Percentiles rank a stretch among this genome's conserved stretches.
phyloP scores from a whole-genome alignment of 2,113 vertebrate species.

The Clarias macrocephalus region DNA sequence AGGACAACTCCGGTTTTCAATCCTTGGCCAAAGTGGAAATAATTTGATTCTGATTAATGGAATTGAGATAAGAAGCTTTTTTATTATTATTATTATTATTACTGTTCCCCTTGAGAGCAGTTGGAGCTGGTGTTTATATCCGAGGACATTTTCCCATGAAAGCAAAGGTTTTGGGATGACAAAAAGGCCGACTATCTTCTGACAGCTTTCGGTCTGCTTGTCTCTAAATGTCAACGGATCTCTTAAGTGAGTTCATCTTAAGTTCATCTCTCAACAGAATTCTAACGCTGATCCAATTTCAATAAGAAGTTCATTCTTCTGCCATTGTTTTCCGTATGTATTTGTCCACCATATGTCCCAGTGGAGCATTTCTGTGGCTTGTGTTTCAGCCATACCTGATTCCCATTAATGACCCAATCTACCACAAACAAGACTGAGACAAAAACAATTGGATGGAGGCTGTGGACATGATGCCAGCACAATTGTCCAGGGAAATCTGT shows the following conservation, averaged over 20 bases:
- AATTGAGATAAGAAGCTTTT: slow-evolving; percentile 10
- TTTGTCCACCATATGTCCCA: slow-evolving; percentile 19
- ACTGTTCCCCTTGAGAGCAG: background rate
- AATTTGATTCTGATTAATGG: background rate
- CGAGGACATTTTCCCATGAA: background rate
- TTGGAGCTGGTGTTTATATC: background rate
- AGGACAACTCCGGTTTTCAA: background rate
- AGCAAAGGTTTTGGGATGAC: slow-evolving; percentile 16
- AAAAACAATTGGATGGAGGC: slow-evolving; percentile 39
- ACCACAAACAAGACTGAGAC: slow-evolving; percentile 35
- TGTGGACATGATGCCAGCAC: slow-evolving; percentile 29
- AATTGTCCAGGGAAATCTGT: slow-evolving; percentile 25
- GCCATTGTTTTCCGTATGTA: background rate
- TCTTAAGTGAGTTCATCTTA: slow-evolving; percentile 25
- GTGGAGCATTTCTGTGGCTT: slow-evolving; percentile 5
- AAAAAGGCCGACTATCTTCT: slow-evolving; percentile 25
- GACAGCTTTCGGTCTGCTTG: slow-evolving; percentile 34
- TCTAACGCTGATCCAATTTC: background rate
- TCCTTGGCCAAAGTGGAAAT: background rate
- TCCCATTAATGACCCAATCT: slow-evolving; percentile 30
- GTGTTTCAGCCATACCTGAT: slow-evolving; percentile 8
- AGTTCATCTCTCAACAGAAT: slow-evolving; percentile 31
- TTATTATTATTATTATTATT: background rate
- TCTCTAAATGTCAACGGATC: slow-evolving; percentile 42
- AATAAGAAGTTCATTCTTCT: background rate